phyloP scores from a whole-genome alignment of 2,113 vertebrate genomes.

The Rhynchopsitta pachyrhyncha region DNA sequence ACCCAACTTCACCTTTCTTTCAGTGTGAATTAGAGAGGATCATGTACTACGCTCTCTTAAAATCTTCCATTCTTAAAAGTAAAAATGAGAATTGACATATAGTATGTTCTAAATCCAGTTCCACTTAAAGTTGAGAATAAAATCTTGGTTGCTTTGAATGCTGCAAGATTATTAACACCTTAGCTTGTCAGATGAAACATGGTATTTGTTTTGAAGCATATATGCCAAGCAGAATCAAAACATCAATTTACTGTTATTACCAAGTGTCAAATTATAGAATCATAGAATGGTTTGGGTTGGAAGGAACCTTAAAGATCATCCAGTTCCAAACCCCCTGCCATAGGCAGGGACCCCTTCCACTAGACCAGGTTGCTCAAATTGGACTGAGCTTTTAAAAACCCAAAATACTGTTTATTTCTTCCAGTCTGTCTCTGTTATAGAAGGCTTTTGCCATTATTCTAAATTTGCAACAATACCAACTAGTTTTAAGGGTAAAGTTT shows the following conservation, averaged over 20 bases:
- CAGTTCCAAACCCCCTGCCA: background rate
- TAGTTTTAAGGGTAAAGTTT: background rate
- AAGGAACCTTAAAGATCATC: background rate
- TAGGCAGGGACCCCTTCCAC: background rate
- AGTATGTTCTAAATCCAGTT: background rate
- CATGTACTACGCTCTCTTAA: background rate
- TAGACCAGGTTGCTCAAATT: background rate
- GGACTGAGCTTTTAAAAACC: background rate
- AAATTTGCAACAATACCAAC: background rate
- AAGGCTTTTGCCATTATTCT: background rate
- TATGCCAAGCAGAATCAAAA: background rate
- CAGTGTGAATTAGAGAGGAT: background rate
- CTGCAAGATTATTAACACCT: background rate
- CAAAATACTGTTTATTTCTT: background rate
- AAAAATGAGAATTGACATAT: background rate
- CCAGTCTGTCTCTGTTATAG: background rate
- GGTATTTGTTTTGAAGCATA: background rate
- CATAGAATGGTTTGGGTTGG: background rate
- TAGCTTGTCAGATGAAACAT: background rate
- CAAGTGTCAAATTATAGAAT: background rate
- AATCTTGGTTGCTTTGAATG: background rate
- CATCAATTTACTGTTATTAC: background rate
- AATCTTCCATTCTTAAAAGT: background rate
- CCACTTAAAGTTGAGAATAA: background rate
- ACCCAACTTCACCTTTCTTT: background rate